These are phyloP conservation scores for Otolemur garnettii DNA, from an alignment of 2,113 vertebrate species.

Conservation along the genomic window DNA sequence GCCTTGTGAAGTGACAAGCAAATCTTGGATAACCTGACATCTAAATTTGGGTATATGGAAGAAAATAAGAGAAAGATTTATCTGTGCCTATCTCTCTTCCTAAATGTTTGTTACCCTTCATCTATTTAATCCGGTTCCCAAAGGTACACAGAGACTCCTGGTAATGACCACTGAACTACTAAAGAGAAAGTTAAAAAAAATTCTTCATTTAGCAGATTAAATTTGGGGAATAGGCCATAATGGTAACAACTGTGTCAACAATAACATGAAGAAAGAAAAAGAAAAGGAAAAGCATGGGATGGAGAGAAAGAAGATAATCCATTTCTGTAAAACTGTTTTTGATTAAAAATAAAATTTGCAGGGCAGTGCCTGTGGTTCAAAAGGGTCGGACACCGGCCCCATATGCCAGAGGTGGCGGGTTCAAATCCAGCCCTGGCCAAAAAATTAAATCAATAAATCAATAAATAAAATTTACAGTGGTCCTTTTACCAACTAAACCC, in stretches of 20 bases:
- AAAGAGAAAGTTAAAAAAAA: not conserved
- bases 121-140: slow-evolving; percentile 19
- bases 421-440: too few species aligned
- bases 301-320: not conserved
- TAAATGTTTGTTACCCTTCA: not conserved
- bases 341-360: slow-evolving; percentile 17
- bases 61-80: slow-evolving; percentile 49
- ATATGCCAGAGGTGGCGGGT: too few species aligned
- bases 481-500: slow-evolving; percentile 31
- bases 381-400: too few species aligned
- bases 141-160: not conserved
- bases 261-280: not conserved
- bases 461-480: not conserved
- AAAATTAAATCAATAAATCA: too few species aligned
- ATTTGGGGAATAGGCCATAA: not conserved
- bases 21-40: slow-evolving; percentile 26
- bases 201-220: slow-evolving; percentile 1
- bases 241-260: not conserved
- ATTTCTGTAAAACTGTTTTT: not conserved
- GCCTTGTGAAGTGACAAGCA: slow-evolving; percentile 3
- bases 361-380: too few species aligned
- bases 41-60: not conserved
- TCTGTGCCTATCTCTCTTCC: not conserved
- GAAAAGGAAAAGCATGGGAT: not conserved
- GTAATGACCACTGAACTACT: not conserved